phyloP scores from a whole-genome alignment of 2,888 invertebrate species.

The Rutpela maculata region DNA sequence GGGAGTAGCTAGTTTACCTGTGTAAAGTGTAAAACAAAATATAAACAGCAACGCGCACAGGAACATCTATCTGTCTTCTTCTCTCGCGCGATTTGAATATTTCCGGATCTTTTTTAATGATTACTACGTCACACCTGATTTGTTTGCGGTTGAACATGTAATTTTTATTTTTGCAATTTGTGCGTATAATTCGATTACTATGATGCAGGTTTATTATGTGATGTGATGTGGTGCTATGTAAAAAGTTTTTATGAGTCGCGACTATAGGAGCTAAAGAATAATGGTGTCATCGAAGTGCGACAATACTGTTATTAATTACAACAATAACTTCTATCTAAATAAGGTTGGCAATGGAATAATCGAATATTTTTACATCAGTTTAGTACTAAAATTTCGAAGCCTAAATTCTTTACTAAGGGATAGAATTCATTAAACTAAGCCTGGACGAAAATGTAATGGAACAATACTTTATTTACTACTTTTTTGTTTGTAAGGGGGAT shows the following conservation, averaged over 20 bases:
- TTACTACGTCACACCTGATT: constrained; percentile 20
- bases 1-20: constrained; percentile 41
- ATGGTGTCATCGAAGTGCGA: constrained; percentile 50
- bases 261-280: background rate
- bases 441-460: too few species aligned
- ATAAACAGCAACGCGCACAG: constrained; percentile 20
- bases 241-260: background rate
- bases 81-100: constrained; percentile 9
- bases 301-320: constrained; percentile 43
- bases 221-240: constrained; percentile 3
- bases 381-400: background rate
- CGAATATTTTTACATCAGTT: constrained; percentile 3
- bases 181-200: constrained; percentile 1
- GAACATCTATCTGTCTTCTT: constrained; percentile 26
- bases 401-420: background rate
- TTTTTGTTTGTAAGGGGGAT: too few species aligned
- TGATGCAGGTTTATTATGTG: background rate
- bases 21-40: constrained; percentile 29
- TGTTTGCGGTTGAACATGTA: constrained; percentile 24
- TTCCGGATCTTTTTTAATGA: constrained; percentile 27
- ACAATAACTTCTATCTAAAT: constrained; percentile 55
- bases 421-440: too few species aligned
- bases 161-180: constrained; percentile 23
- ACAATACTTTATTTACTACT: too few species aligned
- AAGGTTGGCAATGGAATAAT: constrained; percentile 50